Base-by-base conservation (phyloP, 2,113 vertebrate species). In the Perognathus longimembris region DNA sequence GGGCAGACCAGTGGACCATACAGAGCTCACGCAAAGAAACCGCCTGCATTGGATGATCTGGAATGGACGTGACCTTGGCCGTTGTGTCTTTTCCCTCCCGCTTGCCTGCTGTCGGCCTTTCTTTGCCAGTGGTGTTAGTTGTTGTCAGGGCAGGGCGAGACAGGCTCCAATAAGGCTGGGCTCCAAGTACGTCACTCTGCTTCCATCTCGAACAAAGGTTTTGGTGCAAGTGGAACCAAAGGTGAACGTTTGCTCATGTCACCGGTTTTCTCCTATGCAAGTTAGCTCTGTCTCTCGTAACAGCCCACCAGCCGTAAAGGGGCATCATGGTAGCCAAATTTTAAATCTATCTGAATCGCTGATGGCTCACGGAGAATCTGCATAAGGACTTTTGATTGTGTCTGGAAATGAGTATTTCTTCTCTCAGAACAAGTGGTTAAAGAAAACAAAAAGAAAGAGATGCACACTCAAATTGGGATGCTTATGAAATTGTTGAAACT, bases 401-500 rank as follows among this genome's bases (percentile, higher is more conserved):
- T 91, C 78, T 94, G 42, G 67, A 77, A 83, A 88, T 3, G 2
- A 91, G 45, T 36, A 42, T 12, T 79, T 93, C 88, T 86, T 24
- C 67, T 90, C 61, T 63, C 40, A 74, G 57, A 66, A 85, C 24
- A 63, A 88, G 85, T 63, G 22, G 21, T 92, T 26, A 42, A 61
- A 21, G n/a, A n/a, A n/a, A n/a, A n/a, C n/a, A 71, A 42, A 71
- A 83, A 9, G 12, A 22, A 76, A 21, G 70, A 85, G 42, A 67
- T 45, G 70, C 85, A 93, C 92, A 87, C 92, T 9, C 22, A 54
- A 83, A 87, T 95, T 87, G 71, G 83, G 70, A 84, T 92, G 45
- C 74, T n/a, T 45, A 76, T 79, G 61, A n/a, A 78, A 38, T 77
- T 87, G 70, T 71, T 86, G 34, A 96, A 54, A 69, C 87, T 83